phyloP scores from a whole-genome alignment of 2,113 vertebrate genomes.

The Lipophrys pholis region DNA sequence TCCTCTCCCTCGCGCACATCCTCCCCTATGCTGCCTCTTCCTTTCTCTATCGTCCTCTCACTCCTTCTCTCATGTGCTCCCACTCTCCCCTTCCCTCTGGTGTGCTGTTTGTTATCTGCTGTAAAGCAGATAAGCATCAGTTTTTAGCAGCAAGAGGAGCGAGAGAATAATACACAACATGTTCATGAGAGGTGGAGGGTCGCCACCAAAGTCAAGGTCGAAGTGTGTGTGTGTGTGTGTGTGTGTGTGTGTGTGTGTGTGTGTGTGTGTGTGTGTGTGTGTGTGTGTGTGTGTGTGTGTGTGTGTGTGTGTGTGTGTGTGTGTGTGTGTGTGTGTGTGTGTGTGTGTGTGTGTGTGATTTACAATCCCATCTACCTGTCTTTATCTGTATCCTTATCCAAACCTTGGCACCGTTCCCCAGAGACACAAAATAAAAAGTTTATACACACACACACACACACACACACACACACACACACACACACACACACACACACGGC shows the following conservation, averaged over 20 bases:
- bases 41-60: background rate
- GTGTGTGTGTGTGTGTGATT: slow-evolving; percentile 59
- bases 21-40: background rate
- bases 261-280: slow-evolving; percentile 15
- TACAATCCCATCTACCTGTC: slow-evolving; percentile 71
- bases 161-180: slow-evolving; percentile 65
- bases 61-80: background rate
- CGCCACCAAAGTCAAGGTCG: slow-evolving; percentile 73
- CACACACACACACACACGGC: slow-evolving; percentile 32
- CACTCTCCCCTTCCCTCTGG: background rate
- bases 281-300: slow-evolving; percentile 35
- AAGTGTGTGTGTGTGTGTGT: slow-evolving; percentile 24
- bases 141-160: slow-evolving; percentile 53
- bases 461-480: slow-evolving; percentile 25
- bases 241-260: slow-evolving; percentile 25
- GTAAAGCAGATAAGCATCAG: slow-evolving; percentile 71
- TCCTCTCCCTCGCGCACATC: slow-evolving; percentile 1
- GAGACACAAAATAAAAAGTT: slow-evolving; percentile 66
- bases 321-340: slow-evolving; percentile 21
- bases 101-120: slow-evolving; percentile 56
- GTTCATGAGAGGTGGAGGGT: slow-evolving; percentile 67
- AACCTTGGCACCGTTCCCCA: slow-evolving; percentile 67
- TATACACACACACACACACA: slow-evolving; percentile 34
- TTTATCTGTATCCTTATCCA: slow-evolving; percentile 79
- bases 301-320: slow-evolving; percentile 18